Evolutionary conservation across 2,797 vertebrate genomes (phyloP).

Genomic region (Malurus leucopterus): DNA sequence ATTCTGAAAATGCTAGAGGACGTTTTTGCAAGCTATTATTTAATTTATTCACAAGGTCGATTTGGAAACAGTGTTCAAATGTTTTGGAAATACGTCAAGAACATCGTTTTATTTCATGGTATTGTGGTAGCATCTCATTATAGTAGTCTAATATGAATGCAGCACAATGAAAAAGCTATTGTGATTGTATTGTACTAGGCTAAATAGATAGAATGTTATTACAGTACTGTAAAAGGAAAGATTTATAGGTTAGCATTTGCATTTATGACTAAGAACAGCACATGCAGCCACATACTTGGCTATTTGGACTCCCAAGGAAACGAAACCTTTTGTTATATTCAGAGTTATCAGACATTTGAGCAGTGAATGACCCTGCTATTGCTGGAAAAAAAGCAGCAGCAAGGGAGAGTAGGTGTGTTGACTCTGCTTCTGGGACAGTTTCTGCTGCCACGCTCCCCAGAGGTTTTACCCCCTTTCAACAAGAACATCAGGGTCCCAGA

Average conservation of each 20-base stretch:
- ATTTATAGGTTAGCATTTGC: constrained; percentile 46
- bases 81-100: constrained; percentile 60
- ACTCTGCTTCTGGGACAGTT: constrained; percentile 11
- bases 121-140: constrained; percentile 54
- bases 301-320: constrained; percentile 44
- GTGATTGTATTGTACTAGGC: constrained; percentile 42
- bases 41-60: constrained; percentile 65
- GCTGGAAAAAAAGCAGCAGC: not conserved
- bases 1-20: constrained; percentile 60
- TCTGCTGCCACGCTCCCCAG: not conserved
- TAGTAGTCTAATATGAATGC: constrained; percentile 50
- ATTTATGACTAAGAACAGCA: constrained; percentile 45
- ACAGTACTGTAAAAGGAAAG: constrained; percentile 35
- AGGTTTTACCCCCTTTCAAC: constrained; percentile 1
- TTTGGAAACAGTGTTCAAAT: constrained; percentile 62
- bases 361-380: constrained; percentile 13
- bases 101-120: constrained; percentile 52
- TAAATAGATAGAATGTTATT: constrained; percentile 54
- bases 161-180: constrained; percentile 56
- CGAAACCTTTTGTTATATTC: constrained; percentile 20
- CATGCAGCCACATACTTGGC: constrained; percentile 17
- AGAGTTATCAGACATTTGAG: constrained; percentile 46
- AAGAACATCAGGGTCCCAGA: constrained; percentile 17
- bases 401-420: constrained; percentile 13
- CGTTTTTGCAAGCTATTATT: constrained; percentile 57